Evolutionary conservation across 2,113 vertebrate species (phyloP), one percentile per base, ranked within the genome.

Genomic region (Cavia aperea): DNA sequence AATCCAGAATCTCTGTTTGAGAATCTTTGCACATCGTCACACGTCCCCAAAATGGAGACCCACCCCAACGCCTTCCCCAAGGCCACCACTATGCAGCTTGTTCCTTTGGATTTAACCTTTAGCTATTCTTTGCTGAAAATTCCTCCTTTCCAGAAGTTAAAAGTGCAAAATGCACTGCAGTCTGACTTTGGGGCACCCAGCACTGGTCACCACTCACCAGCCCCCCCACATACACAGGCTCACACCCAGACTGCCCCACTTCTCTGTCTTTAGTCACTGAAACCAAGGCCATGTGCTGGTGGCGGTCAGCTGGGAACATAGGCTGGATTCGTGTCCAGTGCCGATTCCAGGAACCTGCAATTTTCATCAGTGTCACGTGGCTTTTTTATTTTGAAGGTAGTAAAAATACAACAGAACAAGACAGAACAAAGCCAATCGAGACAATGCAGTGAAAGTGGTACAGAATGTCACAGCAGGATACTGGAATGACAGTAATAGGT

Each of bases 281-380:
- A 94, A 94, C 94, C 77, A 84, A 92, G 86, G 90, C 58, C 92
- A 93, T 91, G 68, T 78, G 56, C 89, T 96, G 96, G 91, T 86
- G 90, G 95, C 94, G 94, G 95, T 91, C 16, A 83, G 94, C 93
- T 96, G 96, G 94, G 88, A 94, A 85, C 91, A 75, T 75, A 68
- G 93, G 91, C 94, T 93, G 95, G 94, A 89, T 92, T 91, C 78
- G 92, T 96, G 90, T 92, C 96, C 94, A 93, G 63, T 93, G 96
- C 96, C 83, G 95, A 96, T 97, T 97, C 96, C 94, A 86, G 96
- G 97, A 96, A 91, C 93, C 96, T 96, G 1, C 95, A 95, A 97
- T 97, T 97, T 96, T 97, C 97, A 97, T 97, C 95, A 95, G 96
- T 26, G 15, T 91, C 88, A 82, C 94, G 91, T 79, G 97, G 96